phyloP scores from a whole-genome alignment of 2,888 invertebrate species.

The Automeris io region DNA sequence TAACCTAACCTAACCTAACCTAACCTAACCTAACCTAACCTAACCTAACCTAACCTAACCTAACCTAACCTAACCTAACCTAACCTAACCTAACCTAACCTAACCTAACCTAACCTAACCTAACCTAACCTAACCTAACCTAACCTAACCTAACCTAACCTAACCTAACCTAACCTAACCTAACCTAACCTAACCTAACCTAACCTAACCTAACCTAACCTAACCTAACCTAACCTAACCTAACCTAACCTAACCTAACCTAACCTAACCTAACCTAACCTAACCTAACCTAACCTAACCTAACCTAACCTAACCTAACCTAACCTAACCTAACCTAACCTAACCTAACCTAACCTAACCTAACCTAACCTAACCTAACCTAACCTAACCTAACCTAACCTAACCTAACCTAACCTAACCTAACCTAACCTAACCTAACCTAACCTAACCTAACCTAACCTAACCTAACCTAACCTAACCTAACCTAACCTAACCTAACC shows the following conservation, averaged over 20 bases:
- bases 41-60: constrained; percentile 9
- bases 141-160: neutral
- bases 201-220: constrained; percentile 21
- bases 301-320: constrained; percentile 7
- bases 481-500: constrained; percentile 21
- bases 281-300: neutral
- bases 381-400: constrained; percentile 11
- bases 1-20: constrained; percentile 10
- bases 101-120: constrained; percentile 8
- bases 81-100: neutral
- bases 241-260: constrained; percentile 12
- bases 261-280: constrained; percentile 12
- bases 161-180: constrained; percentile 11
- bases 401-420: neutral
- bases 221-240: constrained; percentile 21
- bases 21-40: neutral
- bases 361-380: constrained; percentile 7
- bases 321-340: constrained; percentile 11
- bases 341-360: neutral
- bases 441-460: constrained; percentile 17
- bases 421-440: constrained; percentile 8
- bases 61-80: constrained; percentile 9
- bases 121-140: constrained; percentile 9
- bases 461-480: constrained; percentile 20
- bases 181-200: constrained; percentile 17